phyloP scores from a whole-genome alignment of 2,113 vertebrate genomes.

The Willisornis vidua region DNA sequence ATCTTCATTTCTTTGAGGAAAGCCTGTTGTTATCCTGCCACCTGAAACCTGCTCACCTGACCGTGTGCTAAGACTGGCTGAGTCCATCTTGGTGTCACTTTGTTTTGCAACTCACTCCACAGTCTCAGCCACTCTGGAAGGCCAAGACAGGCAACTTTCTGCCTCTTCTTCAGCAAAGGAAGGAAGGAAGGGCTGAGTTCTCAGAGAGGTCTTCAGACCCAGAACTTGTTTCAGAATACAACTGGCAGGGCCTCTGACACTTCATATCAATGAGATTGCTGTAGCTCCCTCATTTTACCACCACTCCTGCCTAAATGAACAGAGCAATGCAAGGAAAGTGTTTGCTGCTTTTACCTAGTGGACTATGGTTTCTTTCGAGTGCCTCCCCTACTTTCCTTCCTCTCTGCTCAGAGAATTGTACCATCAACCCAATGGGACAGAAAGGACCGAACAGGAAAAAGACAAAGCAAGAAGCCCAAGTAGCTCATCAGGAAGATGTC shows the following conservation, averaged over 20 bases:
- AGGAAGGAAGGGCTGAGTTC: not conserved
- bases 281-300: not conserved
- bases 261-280: accelerated
- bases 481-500: not conserved
- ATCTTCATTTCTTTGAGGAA: not conserved
- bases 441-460: not conserved
- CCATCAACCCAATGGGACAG: not conserved
- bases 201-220: not conserved
- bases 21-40: not conserved
- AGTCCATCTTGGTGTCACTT: not conserved
- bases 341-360: not conserved
- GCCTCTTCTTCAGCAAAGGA: not conserved
- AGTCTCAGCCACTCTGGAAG: not conserved
- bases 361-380: not conserved
- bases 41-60: not conserved
- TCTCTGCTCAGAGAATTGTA: not conserved
- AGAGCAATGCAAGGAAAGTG: not conserved
- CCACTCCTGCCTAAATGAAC: not conserved
- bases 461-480: not conserved
- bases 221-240: not conserved
- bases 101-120: not conserved
- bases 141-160: not conserved
- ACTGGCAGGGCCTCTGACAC: not conserved
- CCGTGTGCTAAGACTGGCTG: not conserved
- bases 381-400: not conserved